Percentiles rank a stretch among this genome's conserved stretches.
phyloP scores from a whole-genome alignment of 2,113 vertebrate species.

The Emydura subglobosa region DNA sequence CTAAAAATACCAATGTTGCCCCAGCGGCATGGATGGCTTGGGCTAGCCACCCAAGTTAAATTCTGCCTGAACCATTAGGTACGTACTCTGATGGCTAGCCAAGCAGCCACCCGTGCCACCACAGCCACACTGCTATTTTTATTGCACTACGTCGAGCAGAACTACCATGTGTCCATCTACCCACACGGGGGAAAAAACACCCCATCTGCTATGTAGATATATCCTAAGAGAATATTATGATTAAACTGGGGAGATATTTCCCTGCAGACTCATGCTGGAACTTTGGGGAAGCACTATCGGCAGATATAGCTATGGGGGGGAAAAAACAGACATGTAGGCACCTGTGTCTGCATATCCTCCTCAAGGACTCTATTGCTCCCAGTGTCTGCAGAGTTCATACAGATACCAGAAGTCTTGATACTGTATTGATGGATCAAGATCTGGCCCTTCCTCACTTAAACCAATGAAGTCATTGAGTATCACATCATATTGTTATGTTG shows the following conservation, averaged over 20 bases:
- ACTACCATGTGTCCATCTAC: too few relatives aligned
- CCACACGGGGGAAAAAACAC: too few relatives aligned
- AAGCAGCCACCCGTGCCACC: neutral
- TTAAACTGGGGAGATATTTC: neutral
- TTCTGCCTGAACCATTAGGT: neutral
- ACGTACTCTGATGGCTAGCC: neutral
- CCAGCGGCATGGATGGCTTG: neutral
- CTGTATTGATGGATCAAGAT: neutral
- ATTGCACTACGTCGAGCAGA: too few relatives aligned
- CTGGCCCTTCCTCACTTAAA: neutral
- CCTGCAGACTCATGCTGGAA: neutral
- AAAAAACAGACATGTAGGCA: neutral
- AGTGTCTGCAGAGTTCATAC: neutral
- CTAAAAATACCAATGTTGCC: neutral
- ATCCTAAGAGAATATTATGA: neutral
- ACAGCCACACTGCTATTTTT: too few relatives aligned
- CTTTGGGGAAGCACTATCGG: neutral
- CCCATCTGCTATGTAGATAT: too few relatives aligned
- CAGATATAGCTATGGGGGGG: neutral
- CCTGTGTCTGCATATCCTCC: neutral
- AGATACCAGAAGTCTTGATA: neutral
- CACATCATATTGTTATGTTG: neutral
- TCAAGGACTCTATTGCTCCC: neutral
- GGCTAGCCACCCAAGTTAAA: neutral
- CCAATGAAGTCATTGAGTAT: neutral